A percentile compares a stretch with the other conserved stretches of the same genome.
Evolutionary conservation across 2,113 vertebrate species (phyloP).

Genomic region (Cacatua alba): DNA sequence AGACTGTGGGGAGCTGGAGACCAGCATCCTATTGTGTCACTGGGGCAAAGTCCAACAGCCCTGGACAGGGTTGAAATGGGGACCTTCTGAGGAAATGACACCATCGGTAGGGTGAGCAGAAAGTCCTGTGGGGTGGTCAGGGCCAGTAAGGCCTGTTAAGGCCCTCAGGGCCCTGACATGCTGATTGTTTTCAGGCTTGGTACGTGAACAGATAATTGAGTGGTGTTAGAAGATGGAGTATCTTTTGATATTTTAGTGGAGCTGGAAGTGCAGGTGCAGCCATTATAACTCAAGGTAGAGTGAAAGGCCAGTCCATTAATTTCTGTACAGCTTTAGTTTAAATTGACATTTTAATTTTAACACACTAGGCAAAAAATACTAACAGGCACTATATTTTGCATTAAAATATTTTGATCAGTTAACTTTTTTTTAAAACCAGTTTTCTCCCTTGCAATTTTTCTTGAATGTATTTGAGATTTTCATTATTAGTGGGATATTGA

Average conservation of each 20-base stretch:
- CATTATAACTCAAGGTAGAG: neutral
- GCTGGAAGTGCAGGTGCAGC: neutral
- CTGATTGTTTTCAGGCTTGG: neutral
- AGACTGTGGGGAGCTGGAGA: neutral
- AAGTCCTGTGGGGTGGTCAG: neutral
- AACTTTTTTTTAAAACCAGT: neutral
- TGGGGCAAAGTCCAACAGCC: neutral
- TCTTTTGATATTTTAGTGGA: neutral
- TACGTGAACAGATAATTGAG: neutral
- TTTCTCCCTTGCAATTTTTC: constrained; percentile 11
- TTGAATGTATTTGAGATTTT: constrained; percentile 48
- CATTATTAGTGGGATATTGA: constrained; percentile 18
- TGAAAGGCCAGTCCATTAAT: neutral
- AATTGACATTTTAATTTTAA: constrained; percentile 35
- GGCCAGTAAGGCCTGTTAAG: neutral
- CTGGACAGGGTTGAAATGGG: too few relatives aligned
- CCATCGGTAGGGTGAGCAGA: neutral
- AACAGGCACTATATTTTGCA: neutral
- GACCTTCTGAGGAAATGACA: neutral
- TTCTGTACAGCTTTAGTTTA: neutral
- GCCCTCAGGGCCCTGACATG: neutral
- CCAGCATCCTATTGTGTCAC: accelerated
- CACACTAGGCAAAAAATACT: neutral
- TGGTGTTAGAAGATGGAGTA: neutral
- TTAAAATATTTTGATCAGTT: constrained; percentile 43